These are phyloP conservation scores for Diabrotica undecimpunctata DNA, from an alignment of 1,140 invertebrate genomes.

Conservation along the genomic window DNA sequence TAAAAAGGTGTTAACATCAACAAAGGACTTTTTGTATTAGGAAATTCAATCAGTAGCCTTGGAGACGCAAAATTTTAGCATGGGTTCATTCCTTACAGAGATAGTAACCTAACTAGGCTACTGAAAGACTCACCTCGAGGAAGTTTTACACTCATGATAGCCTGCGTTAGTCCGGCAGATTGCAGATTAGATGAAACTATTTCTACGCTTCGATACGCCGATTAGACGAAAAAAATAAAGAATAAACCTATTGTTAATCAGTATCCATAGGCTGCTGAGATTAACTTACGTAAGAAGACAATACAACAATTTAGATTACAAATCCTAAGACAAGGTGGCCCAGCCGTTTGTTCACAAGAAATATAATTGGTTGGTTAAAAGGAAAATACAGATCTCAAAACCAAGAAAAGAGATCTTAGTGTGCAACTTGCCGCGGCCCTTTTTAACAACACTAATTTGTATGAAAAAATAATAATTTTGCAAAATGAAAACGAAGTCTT, in stretches of 20 bases:
- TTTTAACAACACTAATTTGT: conserved; percentile 56
- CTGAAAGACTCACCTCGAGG: conserved; percentile 89
- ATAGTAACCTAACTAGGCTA: conserved; percentile 88
- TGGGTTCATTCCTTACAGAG: conserved; percentile 79
- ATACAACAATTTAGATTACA: conserved; percentile 64
- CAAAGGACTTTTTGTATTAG: conserved; percentile 82
- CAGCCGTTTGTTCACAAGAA: conserved; percentile 47
- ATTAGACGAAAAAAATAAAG: conserved; percentile 84
- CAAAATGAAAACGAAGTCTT: conserved; percentile 63
- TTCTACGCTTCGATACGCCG: conserved; percentile 86
- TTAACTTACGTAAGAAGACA: conserved; percentile 59
- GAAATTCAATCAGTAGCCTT: conserved; percentile 89
- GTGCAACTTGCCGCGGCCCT: conserved; percentile 57
- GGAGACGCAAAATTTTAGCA: conserved; percentile 64
- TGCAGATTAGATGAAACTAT: conserved; percentile 86
- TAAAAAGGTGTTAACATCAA: conserved; percentile 91
- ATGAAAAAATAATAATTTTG: conserved; percentile 59
- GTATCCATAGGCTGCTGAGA: conserved; percentile 72
- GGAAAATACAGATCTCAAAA: conserved; percentile 50
- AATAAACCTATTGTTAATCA: conserved; percentile 91
- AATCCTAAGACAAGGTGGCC: conserved; percentile 50
- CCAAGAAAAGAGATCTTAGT: conserved; percentile 58
- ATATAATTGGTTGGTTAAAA: conserved; percentile 54
- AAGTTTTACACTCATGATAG: conserved; percentile 89
- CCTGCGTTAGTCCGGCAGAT: conserved; percentile 88